A percentile compares a stretch with the other conserved stretches of the same genome.
Conservation (phyloP, 2,113 vertebrate genomes). For the Pipra filicauda region DNA sequence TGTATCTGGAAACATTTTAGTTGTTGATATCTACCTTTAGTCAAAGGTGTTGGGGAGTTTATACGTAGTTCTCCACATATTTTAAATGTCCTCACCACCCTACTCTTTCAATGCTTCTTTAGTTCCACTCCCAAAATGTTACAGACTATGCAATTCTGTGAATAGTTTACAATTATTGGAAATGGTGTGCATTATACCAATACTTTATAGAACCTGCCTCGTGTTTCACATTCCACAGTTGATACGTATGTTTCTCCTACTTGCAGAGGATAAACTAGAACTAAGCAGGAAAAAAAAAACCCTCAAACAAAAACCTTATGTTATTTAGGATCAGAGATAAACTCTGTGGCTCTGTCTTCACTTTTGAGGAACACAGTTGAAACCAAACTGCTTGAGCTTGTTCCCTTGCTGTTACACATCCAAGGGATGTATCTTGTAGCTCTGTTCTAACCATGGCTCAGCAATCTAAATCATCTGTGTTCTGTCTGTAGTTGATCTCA, state of each 20-base stretch:
- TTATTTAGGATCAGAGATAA: background rate
- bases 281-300: background rate
- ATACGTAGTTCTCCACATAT: background rate
- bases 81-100: background rate
- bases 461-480: background rate
- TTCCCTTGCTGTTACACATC: background rate
- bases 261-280: background rate
- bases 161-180: background rate
- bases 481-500: background rate
- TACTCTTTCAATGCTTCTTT: background rate
- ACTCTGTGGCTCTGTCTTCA: background rate
- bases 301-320: rapidly evolving
- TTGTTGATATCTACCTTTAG: background rate
- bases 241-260: background rate
- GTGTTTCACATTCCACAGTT: background rate
- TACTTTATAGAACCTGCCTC: background rate
- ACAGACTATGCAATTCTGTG: background rate
- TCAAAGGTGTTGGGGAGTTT: background rate
- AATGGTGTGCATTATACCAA: background rate
- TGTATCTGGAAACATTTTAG: background rate
- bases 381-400: background rate
- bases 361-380: background rate
- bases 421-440: background rate
- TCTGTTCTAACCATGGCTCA: background rate
- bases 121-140: background rate